Evolutionary conservation across 2,888 invertebrate genomes (phyloP).

Genomic region (Cotesia congregata): DNA sequence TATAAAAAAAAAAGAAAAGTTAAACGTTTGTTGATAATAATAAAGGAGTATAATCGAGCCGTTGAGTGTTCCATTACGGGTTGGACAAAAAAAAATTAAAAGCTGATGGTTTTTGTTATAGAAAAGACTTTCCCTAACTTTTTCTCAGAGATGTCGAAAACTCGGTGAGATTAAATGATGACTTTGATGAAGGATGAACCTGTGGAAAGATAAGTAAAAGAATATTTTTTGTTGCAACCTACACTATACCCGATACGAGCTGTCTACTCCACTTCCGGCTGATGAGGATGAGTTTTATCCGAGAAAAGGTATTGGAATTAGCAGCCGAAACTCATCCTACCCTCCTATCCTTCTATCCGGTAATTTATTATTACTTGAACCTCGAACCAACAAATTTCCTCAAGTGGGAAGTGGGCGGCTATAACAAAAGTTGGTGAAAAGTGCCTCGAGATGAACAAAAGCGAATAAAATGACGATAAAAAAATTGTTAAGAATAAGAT

Average conservation of each 20-base stretch:
- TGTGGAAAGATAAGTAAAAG: not conserved
- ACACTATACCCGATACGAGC: not conserved
- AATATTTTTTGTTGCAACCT: not conserved
- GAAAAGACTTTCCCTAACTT: not conserved
- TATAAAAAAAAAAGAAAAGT: no score
- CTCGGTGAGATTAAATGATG: not conserved
- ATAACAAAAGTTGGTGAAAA: slow-evolving; percentile 1
- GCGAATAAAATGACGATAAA: not conserved
- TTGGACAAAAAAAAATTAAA: not conserved
- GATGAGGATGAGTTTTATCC: not conserved
- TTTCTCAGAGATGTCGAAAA: not conserved
- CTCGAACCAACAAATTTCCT: not conserved
- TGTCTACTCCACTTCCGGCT: slow-evolving; percentile 4
- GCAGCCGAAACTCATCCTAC: not conserved
- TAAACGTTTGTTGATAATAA: no score
- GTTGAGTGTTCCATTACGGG: no score
- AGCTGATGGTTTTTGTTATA: not conserved
- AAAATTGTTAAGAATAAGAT: not conserved
- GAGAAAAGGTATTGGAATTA: not conserved
- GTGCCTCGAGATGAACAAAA: not conserved
- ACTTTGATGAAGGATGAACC: not conserved
- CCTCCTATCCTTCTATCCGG: not conserved
- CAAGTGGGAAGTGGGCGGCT: not conserved
- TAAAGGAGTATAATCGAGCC: no score
- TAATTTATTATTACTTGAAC: not conserved